A percentile compares a stretch with the other conserved stretches of the same genome.
phyloP scores from a whole-genome alignment of 2,113 vertebrate genomes.

The Panthera tigris region DNA sequence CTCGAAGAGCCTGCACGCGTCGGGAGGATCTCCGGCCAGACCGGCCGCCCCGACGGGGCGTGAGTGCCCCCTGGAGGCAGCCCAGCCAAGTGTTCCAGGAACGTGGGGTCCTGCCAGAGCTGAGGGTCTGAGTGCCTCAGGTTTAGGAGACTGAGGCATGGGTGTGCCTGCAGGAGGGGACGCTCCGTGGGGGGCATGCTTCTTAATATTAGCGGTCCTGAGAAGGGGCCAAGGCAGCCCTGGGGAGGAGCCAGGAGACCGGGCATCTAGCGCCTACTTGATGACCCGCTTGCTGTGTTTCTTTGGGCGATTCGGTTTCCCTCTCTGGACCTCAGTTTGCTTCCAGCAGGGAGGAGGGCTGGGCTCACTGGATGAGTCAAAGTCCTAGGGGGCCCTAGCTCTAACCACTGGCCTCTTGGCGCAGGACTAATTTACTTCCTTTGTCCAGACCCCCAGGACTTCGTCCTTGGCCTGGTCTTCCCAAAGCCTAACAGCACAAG shows the following conservation, averaged over 20 bases:
- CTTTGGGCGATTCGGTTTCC: not conserved
- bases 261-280: not conserved
- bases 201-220: not conserved
- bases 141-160: not conserved
- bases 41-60: not conserved
- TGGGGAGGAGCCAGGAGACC: not conserved
- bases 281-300: not conserved
- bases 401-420: not conserved
- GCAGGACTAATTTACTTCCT: not conserved
- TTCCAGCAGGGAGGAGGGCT: not conserved
- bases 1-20: too few relatives aligned
- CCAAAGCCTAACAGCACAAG: not conserved
- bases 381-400: not conserved
- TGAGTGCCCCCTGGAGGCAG: constrained; percentile 62
- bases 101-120: not conserved
- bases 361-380: not conserved
- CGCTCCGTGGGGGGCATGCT: not conserved
- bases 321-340: not conserved
- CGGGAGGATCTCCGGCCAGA: not conserved
- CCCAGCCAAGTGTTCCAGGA: not conserved
- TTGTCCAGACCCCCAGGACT: not conserved
- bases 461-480: not conserved
- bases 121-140: not conserved
- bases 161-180: not conserved
- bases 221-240: not conserved